Evolutionary conservation across 2,797 vertebrate species (phyloP).

Genomic region (Helostoma temminkii): DNA sequence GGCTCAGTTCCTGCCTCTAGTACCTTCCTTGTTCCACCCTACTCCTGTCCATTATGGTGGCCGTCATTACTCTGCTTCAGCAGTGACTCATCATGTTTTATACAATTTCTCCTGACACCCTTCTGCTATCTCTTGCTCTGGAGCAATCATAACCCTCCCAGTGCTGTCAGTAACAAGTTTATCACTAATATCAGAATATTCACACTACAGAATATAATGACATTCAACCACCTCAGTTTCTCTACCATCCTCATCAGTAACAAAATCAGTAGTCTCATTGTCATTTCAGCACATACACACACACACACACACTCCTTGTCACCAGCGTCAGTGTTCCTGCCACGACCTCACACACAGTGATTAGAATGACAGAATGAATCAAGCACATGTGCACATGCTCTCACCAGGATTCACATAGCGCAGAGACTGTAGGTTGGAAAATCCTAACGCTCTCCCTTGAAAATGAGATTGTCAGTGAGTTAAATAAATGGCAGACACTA

Average conservation of each 20-base stretch:
- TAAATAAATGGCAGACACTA: neutral
- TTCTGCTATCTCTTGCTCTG: neutral
- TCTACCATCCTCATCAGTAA: neutral
- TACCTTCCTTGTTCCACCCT: neutral
- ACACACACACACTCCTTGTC: neutral
- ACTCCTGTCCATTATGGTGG: neutral
- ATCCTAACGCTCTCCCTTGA: no score
- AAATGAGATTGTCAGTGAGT: neutral
- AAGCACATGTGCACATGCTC: neutral
- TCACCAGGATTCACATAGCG: neutral
- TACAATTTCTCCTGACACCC: neutral
- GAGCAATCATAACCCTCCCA: neutral
- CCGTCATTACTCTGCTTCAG: neutral
- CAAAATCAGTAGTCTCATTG: neutral
- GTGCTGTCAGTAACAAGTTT: no score
- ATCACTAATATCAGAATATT: no score
- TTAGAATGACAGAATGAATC: neutral
- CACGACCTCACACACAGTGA: neutral
- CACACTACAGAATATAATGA: no score
- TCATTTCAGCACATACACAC: neutral
- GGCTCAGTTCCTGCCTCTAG: neutral
- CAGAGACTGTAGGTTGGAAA: neutral
- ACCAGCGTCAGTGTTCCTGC: slow-evolving; percentile 12
- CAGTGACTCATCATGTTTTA: neutral
- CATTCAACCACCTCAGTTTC: neutral